These are phyloP conservation scores for Harpagus bidentatus DNA, from an alignment of 2,113 vertebrate genomes.

Conservation along the genomic window DNA sequence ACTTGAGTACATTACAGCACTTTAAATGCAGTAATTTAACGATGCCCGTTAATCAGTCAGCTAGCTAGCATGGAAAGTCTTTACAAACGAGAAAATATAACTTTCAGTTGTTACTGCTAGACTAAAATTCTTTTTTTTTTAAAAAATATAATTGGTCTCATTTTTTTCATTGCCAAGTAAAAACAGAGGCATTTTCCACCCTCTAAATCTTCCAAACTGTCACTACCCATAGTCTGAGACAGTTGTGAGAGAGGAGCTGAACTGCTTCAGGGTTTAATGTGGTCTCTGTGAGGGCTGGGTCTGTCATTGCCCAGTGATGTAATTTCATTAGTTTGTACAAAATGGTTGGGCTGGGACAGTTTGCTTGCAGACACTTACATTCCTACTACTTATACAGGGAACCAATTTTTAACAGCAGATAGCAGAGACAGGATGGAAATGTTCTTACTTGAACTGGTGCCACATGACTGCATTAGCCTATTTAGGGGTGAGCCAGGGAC, in stretches of 20 bases:
- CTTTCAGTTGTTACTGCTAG: not conserved
- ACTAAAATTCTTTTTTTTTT: not conserved
- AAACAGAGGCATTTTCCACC: constrained; percentile 24
- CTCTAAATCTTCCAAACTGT: constrained; percentile 27
- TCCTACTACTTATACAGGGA: not conserved
- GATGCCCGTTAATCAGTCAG: not conserved
- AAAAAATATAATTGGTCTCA: not conserved
- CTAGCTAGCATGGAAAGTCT: not conserved
- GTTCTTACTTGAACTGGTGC: not conserved
- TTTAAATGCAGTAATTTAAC: constrained; percentile 30
- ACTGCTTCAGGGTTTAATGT: constrained; percentile 8
- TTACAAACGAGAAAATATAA: constrained; percentile 38
- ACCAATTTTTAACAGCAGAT: constrained; percentile 10
- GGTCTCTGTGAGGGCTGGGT: not conserved
- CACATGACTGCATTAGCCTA: not conserved
- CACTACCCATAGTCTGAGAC: constrained; percentile 11
- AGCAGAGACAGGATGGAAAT: not conserved
- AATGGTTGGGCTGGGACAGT: not conserved
- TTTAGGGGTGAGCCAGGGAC: not conserved
- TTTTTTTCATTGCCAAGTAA: constrained; percentile 16
- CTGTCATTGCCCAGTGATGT: constrained; percentile 14
- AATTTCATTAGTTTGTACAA: constrained; percentile 23
- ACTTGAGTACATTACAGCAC: not conserved
- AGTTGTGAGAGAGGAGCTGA: not conserved
- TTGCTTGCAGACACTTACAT: not conserved